Evolutionary conservation across 2,888 invertebrate species (phyloP).

Genomic region (Griposia aprilina): DNA sequence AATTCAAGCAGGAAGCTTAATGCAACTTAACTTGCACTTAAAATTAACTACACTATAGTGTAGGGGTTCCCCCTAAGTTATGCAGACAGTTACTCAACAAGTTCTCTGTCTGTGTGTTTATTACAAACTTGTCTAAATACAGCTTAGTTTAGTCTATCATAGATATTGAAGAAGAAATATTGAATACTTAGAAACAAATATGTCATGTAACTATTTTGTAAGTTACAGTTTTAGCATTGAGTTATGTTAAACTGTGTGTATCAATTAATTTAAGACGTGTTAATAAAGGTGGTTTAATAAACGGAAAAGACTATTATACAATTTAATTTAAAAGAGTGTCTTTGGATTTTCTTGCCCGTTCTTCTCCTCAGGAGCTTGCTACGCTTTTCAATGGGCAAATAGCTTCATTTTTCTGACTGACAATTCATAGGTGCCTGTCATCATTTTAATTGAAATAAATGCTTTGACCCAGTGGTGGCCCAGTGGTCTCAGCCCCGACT

Average conservation of each 20-base stretch:
- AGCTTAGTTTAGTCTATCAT: conserved; percentile 54
- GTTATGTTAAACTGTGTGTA: background rate
- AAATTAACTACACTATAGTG: background rate
- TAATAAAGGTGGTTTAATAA: background rate
- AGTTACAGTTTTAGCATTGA: background rate
- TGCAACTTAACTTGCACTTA: conserved; percentile 1
- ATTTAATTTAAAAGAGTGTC: background rate
- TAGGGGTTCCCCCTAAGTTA: conserved; percentile 47
- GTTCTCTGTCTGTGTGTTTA: conserved; percentile 35
- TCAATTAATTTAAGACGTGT: conserved; percentile 19
- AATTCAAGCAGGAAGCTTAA: background rate
- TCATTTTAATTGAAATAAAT: background rate
- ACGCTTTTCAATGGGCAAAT: background rate
- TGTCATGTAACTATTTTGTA: conserved; percentile 1
- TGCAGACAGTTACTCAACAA: conserved; percentile 43
- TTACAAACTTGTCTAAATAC: conserved; percentile 24
- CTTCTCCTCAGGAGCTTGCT: background rate
- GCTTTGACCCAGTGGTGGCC: background rate
- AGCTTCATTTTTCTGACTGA: background rate
- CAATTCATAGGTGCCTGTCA: background rate
- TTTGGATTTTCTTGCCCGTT: background rate
- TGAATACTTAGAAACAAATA: conserved; percentile 15
- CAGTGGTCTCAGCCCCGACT: too few species aligned
- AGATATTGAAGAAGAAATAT: conserved; percentile 36
- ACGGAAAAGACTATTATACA: too few species aligned